phyloP scores from a whole-genome alignment of 2,888 invertebrate genomes.

The Microchrysa polita region DNA sequence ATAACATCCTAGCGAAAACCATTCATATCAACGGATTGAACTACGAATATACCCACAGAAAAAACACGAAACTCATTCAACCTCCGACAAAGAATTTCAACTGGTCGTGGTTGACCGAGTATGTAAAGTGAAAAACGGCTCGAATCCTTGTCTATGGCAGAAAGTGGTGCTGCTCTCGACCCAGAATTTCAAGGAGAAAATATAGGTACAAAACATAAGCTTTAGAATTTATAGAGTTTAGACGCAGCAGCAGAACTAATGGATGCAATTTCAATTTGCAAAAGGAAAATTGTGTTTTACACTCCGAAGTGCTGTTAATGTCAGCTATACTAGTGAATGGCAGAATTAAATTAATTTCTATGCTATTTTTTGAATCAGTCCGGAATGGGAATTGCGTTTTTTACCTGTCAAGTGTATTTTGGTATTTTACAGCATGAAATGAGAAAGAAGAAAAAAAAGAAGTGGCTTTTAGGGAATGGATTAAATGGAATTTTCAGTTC shows the following conservation, averaged over 20 bases:
- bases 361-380: not conserved
- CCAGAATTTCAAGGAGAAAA: not conserved
- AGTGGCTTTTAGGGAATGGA: no score
- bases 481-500: no score
- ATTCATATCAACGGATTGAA: not conserved
- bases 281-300: conserved; percentile 2
- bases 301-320: not conserved
- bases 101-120: conserved; percentile 33
- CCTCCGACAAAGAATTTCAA: conserved; percentile 3
- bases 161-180: not conserved
- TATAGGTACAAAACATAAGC: not conserved
- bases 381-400: no score
- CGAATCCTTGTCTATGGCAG: not conserved
- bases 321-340: conserved; percentile 16
- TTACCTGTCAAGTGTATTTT: no score
- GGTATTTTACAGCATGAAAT: no score
- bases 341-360: conserved; percentile 21
- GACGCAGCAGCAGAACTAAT: not conserved
- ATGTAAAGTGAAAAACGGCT: conserved; percentile 19
- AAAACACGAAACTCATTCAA: conserved; percentile 5
- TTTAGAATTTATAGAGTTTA: no score
- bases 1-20: not conserved
- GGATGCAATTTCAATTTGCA: conserved; percentile 17
- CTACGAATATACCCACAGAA: no score
- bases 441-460: no score